phyloP scores from a whole-genome alignment of 2,797 vertebrate species.

The Brotula barbata region DNA sequence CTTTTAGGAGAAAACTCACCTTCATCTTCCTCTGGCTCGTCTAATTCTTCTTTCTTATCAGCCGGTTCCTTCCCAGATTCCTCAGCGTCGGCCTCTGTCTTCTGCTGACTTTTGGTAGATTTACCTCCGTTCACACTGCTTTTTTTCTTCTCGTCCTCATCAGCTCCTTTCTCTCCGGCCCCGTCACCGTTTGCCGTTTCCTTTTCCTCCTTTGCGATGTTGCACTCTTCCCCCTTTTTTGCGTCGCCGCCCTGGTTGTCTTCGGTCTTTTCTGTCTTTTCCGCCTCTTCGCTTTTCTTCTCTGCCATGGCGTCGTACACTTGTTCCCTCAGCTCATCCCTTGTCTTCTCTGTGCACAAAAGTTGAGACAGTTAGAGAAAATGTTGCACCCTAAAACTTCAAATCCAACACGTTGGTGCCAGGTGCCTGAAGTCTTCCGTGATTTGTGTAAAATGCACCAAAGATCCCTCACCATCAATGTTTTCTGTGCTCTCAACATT shows the following conservation, averaged over 20 bases:
- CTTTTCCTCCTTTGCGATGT: neutral
- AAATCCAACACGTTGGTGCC: neutral
- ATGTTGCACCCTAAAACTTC: neutral
- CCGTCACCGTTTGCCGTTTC: neutral
- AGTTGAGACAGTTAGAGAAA: neutral
- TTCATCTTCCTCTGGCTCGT: constrained; percentile 44
- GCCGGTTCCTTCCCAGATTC: constrained; percentile 4
- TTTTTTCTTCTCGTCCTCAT: neutral
- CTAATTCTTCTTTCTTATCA: constrained; percentile 15
- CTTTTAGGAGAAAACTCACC: constrained; percentile 38
- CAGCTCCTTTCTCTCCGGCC: too few relatives aligned
- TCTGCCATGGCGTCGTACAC: constrained; percentile 95
- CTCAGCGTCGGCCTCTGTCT: constrained; percentile 24
- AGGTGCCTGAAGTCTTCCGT: neutral
- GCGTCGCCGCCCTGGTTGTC: constrained; percentile 36
- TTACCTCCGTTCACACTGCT: neutral
- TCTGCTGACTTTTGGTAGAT: constrained; percentile 1
- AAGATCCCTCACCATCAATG: constrained; percentile 85
- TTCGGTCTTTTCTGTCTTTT: constrained; percentile 16
- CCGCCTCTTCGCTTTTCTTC: constrained; percentile 59
- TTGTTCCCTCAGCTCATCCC: constrained; percentile 93
- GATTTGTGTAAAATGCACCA: constrained; percentile 40
- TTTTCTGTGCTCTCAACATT: constrained; percentile 85
- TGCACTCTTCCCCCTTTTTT: constrained; percentile 24
- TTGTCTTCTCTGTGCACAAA: constrained; percentile 85